A percentile compares a stretch with the other conserved stretches of the same genome.
These are phyloP conservation scores for Conger conger DNA, from an alignment of 2,113 vertebrate genomes.

Conservation along the genomic window DNA sequence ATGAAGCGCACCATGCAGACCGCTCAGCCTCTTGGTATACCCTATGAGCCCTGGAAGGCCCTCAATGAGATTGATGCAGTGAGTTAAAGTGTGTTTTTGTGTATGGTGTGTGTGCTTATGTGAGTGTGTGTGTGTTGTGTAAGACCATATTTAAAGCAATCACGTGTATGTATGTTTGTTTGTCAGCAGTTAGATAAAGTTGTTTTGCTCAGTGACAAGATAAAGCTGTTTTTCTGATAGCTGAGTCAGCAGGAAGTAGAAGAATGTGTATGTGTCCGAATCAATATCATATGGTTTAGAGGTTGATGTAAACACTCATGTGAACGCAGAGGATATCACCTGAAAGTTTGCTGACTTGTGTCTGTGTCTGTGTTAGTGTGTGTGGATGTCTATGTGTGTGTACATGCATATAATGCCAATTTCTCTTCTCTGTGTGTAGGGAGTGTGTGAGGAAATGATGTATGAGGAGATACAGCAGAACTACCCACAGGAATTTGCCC, in stretches of 20 bases:
- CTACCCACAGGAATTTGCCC: conserved; percentile 84
- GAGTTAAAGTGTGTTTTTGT: conserved; percentile 53
- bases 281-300: too few relatives aligned
- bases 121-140: not conserved
- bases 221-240: too few relatives aligned
- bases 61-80: conserved; percentile 91
- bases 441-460: conserved; percentile 89
- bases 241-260: too few relatives aligned
- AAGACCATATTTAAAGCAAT: too few relatives aligned
- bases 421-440: conserved; percentile 61
- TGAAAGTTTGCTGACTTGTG: too few relatives aligned
- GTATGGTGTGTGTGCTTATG: not conserved
- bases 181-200: too few relatives aligned
- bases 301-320: too few relatives aligned
- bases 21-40: conserved; percentile 77
- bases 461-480: conserved; percentile 88
- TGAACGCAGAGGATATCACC: too few relatives aligned
- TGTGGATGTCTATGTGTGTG: not conserved
- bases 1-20: conserved; percentile 92
- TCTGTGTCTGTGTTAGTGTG: not conserved
- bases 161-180: too few relatives aligned
- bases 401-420: not conserved
- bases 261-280: too few relatives aligned
- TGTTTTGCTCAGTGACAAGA: too few relatives aligned
- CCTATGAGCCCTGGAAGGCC: conserved; percentile 93